Percentiles rank a stretch among this genome's conserved stretches.
Conservation (phyloP, 1,140 invertebrate species). For the Bombus superbus region DNA sequence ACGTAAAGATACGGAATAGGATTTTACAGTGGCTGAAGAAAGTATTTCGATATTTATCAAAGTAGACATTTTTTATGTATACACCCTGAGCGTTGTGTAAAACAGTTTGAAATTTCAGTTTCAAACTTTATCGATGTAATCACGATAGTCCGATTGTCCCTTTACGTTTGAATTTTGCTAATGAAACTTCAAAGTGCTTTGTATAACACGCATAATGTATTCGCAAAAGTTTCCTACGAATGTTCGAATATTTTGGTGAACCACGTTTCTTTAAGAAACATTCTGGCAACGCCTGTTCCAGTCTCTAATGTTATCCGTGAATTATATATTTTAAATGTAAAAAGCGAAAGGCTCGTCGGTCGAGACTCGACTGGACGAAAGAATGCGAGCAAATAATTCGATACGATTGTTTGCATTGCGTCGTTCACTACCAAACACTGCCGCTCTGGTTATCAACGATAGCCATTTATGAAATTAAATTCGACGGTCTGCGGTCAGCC, state of each 20-base stretch:
- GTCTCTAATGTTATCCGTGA: no score
- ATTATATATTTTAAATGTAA: not conserved
- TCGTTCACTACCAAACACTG: slow-evolving; percentile 30
- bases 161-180: not conserved
- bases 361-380: not conserved
- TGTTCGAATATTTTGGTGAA: not conserved
- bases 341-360: not conserved
- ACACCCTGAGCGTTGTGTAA: no score
- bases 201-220: not conserved
- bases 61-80: not conserved
- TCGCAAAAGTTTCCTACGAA: no score
- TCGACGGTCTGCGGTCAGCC: slow-evolving; percentile 64
- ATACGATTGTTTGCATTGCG: slow-evolving; percentile 40
- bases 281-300: not conserved
- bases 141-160: not conserved
- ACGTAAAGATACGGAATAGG: no score
- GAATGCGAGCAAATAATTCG: slow-evolving; percentile 38
- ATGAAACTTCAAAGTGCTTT: not conserved
- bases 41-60: no score
- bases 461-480: slow-evolving; percentile 76
- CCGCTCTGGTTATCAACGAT: slow-evolving; percentile 42
- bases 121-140: not conserved
- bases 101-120: not conserved
- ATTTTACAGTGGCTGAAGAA: no score
- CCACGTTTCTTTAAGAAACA: not conserved